phyloP scores from a whole-genome alignment of 1,140 invertebrate species.

The Cylas formicarius region DNA sequence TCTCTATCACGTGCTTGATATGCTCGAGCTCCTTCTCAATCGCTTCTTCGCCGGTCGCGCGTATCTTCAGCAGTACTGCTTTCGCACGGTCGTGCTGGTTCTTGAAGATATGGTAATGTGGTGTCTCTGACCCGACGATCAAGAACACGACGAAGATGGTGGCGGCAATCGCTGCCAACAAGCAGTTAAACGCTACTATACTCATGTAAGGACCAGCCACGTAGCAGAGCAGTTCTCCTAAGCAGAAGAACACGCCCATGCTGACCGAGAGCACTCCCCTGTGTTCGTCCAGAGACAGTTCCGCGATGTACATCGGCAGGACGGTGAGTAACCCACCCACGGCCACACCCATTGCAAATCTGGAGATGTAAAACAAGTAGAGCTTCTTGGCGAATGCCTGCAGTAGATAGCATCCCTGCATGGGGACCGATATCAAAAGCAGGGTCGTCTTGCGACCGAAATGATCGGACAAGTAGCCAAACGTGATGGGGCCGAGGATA shows the following conservation, averaged over 20 bases:
- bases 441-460: slow-evolving; percentile 43
- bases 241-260: slow-evolving; percentile 26
- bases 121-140: slow-evolving; percentile 59
- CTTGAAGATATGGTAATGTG: slow-evolving; percentile 57
- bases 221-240: slow-evolving; percentile 42
- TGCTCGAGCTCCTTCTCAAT: slow-evolving; percentile 41
- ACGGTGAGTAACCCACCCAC: slow-evolving; percentile 45
- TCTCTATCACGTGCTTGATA: slow-evolving; percentile 15
- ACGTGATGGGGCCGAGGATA: slow-evolving; percentile 40
- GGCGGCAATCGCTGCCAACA: slow-evolving; percentile 43
- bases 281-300: slow-evolving; percentile 40
- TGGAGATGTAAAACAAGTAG: slow-evolving; percentile 59
- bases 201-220: slow-evolving; percentile 50
- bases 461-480: slow-evolving; percentile 37
- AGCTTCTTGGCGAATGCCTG: slow-evolving; percentile 55
- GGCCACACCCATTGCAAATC: slow-evolving; percentile 43
- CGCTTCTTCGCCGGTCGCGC: slow-evolving; percentile 44
- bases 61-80: slow-evolving; percentile 52
- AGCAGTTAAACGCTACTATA: slow-evolving; percentile 49
- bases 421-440: slow-evolving; percentile 39
- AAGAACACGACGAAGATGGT: slow-evolving; percentile 47
- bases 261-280: slow-evolving; percentile 24
- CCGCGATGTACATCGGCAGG: slow-evolving; percentile 46
- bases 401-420: slow-evolving; percentile 9
- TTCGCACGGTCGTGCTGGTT: slow-evolving; percentile 53